A percentile compares a stretch with the other conserved stretches of the same genome.
phyloP scores from a whole-genome alignment of 2,113 vertebrate species.

The Choloepus hoffmanni region DNA sequence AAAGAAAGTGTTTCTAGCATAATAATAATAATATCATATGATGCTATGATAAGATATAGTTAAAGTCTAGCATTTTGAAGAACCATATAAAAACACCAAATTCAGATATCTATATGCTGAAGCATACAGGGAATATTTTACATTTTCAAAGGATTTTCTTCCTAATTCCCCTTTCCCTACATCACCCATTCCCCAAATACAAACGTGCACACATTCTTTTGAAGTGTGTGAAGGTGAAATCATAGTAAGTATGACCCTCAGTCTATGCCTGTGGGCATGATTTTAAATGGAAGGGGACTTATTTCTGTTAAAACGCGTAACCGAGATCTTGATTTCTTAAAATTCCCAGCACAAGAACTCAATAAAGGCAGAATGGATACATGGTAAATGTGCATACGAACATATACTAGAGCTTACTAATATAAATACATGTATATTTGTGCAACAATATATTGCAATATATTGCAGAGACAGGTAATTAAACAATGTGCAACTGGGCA shows the following conservation, averaged over 20 bases:
- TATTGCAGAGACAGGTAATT: conserved; percentile 68
- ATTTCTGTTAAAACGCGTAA: conserved; percentile 59
- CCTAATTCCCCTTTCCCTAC: not conserved
- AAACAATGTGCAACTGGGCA: conserved; percentile 73
- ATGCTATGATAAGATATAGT: conserved; percentile 26
- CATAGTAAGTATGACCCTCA: not conserved
- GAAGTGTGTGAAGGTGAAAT: conserved; percentile 66
- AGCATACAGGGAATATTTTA: not conserved
- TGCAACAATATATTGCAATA: not conserved
- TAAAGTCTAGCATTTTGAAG: conserved; percentile 50
- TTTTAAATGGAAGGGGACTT: conserved; percentile 61
- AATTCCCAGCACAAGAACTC: not conserved
- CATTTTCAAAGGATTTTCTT: conserved; percentile 55
- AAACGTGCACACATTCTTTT: conserved; percentile 37
- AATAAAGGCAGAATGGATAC: not conserved
- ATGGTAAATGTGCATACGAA: not conserved
- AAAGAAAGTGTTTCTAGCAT: not conserved
- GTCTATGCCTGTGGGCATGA: conserved; percentile 69
- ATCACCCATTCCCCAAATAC: conserved; percentile 4
- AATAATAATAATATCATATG: conserved; percentile 7
- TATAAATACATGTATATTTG: too few relatives aligned
- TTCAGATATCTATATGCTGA: conserved; percentile 45
- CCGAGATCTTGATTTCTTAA: not conserved
- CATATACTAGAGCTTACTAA: too few relatives aligned
- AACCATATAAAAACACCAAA: not conserved